These are phyloP conservation scores for Lophius piscatorius DNA, from an alignment of 2,113 vertebrate genomes.

Conservation along the genomic window DNA sequence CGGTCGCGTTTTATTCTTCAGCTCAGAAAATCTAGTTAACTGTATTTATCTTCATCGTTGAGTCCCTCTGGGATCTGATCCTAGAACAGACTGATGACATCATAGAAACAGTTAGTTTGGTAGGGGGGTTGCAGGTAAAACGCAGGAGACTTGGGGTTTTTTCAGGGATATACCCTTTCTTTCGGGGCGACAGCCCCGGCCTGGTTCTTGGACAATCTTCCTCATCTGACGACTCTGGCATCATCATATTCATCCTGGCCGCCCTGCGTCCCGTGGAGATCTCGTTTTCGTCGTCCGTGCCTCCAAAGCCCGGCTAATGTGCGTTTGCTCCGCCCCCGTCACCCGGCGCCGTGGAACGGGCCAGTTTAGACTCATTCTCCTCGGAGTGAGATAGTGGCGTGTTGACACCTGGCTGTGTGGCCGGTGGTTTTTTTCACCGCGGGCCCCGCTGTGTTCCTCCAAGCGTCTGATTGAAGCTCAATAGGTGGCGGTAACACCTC, in stretches of 20 bases:
- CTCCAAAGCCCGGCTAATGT: conserved; percentile 84
- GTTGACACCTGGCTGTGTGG: conserved; percentile 89
- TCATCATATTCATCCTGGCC: conserved; percentile 86
- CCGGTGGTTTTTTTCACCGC: conserved; percentile 85
- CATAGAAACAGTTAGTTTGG: too few species aligned
- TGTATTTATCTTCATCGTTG: too few species aligned
- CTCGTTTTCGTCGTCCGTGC: conserved; percentile 80
- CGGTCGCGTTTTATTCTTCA: too few species aligned
- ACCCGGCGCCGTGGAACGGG: conserved; percentile 81
- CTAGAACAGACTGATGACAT: too few species aligned
- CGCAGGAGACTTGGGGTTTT: too few species aligned
- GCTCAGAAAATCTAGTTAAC: too few species aligned
- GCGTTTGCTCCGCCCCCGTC: conserved; percentile 85
- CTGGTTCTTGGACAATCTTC: too few species aligned
- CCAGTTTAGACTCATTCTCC: conserved; percentile 83
- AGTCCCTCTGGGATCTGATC: too few species aligned
- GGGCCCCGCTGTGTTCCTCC: conserved; percentile 88
- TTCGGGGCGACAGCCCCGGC: too few species aligned
- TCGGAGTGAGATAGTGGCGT: conserved; percentile 87
- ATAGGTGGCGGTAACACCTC: conserved; percentile 86
- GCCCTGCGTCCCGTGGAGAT: conserved; percentile 78
- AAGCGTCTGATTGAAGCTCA: conserved; percentile 89
- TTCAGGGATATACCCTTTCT: too few species aligned
- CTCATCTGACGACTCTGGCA: conserved; percentile 83
- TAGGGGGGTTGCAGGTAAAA: too few species aligned